Evolutionary conservation across 2,888 invertebrate genomes (phyloP), one percentile per base, ranked within the genome.

Genomic region (Choristoneura rosaceana): DNA sequence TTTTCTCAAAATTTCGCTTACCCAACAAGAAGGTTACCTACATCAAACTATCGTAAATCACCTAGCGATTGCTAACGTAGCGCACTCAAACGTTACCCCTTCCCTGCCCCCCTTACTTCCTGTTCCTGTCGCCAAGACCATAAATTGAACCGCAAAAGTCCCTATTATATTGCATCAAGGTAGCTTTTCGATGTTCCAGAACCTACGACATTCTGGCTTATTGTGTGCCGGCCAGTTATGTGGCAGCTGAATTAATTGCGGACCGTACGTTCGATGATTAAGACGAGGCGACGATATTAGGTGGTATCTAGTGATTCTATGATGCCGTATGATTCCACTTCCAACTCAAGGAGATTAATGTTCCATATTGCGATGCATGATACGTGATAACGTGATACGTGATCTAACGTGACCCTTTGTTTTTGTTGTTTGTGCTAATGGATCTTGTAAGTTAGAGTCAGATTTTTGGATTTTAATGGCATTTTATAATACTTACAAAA

Each of bases 201-300:
- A 68, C 62, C 25, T 71, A 62, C 41, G 67, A 68, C 62, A 58
- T 71, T 71, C 47, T 50, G 45, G 45, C 58, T 63, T 55, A 66
- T 67, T 67, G 45, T 55, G 62, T 34, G 58, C 62, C 38, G 67
- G 62, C 14, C 71, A 71, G 71, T 68, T 71, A 71, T 71, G 71
- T 62, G 62, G 67, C 62, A 62, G 47, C 58, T 63, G 71, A 71
- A 71, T 71, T 71, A 68, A 71, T 71, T 67, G 62, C 62, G 52
- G 55, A 68, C 63, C 67, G 71, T 67, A 67, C 71, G 71, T 71
- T 47, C 47, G 71, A 62, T 63, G 71, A 71, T 71, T 71, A 71
- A 71, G 71, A 68, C 67, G 33, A n/a, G 67, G 43, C 15, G 52
- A 50, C 15, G 52, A 59, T 66, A 61, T 71, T 68, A 71, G 71